Evolutionary conservation across 2,113 vertebrate genomes (phyloP), one percentile per base, ranked within the genome.

Genomic region (Nothoprocta perdicaria): DNA sequence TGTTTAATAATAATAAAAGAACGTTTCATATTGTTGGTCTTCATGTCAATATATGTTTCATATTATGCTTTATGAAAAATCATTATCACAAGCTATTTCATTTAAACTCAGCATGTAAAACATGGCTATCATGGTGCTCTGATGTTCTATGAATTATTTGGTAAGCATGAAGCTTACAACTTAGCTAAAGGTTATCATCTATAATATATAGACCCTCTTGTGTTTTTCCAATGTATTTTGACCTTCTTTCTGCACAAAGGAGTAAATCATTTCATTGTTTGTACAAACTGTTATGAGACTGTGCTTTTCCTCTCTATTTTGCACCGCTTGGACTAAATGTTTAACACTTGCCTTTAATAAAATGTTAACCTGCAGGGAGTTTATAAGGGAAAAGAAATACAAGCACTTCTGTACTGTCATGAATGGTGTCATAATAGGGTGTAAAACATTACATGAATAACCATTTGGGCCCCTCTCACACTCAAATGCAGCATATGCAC

Each of bases 131-230:
- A 66, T 83, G 65, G 63, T 89, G 68, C 65, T 89, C 22, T 84
- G 40, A 80, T 71, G 27, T 82, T 29, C 31, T 74, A 85, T 83
- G 72, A 87, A 86, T 92, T 87, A 89, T 94, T 92, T 57, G 93
- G 77, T 61, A 72, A 77, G 46, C 43, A 41, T 65, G 43, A 83
- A 85, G 89, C 38, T 87, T 89, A 85, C 91, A 96, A 23, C 52
- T 83, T 85, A 65, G 65, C 72, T 85, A 78, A 93, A 91, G 67
- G 61, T 93, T 89, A 46, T 94, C 16, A 87, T 94, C 79, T 82
- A 48, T 80, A 89, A 78, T 93, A 83, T 11, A 80, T 77, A 53
- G 19, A 75, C 52, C 75, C 87, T 61, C 55, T 78, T 85, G 14
- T 75, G 33, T 87, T 85, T 93, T 89, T 46, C 86, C 26, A 1